A percentile compares a stretch with the other conserved stretches of the same genome.
Evolutionary conservation across 2,888 invertebrate genomes (phyloP).

Genomic region (Myopa testacea): DNA sequence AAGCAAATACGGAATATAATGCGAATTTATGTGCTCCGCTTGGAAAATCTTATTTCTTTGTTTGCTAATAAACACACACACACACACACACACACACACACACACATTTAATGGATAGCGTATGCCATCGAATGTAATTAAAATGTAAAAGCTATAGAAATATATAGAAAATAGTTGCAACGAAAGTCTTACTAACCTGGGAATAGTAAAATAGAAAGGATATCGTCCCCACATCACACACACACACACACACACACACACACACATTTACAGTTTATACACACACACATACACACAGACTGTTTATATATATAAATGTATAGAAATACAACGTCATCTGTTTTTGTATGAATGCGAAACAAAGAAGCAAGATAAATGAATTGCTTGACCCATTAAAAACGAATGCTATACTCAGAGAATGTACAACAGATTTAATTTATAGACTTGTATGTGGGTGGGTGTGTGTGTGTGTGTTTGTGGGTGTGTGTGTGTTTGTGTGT

Average conservation of each 20-base stretch:
- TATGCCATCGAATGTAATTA: background rate
- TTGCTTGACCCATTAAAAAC: background rate
- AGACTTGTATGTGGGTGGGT: background rate
- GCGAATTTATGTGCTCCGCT: too few species aligned
- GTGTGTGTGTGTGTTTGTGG: background rate
- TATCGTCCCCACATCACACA: background rate
- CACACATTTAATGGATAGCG: too few species aligned
- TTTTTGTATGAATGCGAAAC: background rate
- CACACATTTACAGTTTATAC: background rate
- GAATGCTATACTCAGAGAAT: background rate
- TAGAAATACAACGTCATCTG: background rate
- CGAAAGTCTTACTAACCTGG: background rate
- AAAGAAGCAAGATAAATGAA: background rate
- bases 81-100: too few species aligned
- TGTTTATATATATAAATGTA: too few species aligned
- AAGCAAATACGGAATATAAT: too few species aligned
- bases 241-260: too few species aligned
- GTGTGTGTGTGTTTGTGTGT: background rate
- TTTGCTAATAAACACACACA: too few species aligned
- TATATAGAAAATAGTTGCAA: background rate
- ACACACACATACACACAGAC: background rate
- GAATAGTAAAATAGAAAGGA: background rate
- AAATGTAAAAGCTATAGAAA: background rate
- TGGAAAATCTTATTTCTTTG: too few species aligned
- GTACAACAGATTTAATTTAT: background rate